Percentiles rank a stretch among this genome's conserved stretches.
phyloP scores from a whole-genome alignment of 2,888 invertebrate genomes.

The Balanococcus diminutus region DNA sequence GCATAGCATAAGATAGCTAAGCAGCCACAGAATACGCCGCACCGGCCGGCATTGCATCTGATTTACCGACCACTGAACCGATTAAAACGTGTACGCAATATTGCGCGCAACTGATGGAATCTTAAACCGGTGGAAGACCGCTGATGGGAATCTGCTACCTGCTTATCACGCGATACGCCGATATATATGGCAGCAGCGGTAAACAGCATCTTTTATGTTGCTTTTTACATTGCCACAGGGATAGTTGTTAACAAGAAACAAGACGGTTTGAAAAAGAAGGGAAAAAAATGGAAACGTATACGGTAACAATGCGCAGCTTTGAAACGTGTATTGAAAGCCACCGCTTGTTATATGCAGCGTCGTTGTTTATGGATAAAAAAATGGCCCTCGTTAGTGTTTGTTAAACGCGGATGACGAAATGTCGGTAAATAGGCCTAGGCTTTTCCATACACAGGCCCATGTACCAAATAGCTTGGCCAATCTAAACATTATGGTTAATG shows the following conservation, averaged over 20 bases:
- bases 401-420: conserved; percentile 45
- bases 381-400: conserved; percentile 52
- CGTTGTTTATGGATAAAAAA: conserved; percentile 51
- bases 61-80: conserved; percentile 52
- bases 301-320: conserved; percentile 49
- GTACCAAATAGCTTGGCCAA: neutral
- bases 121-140: conserved; percentile 53
- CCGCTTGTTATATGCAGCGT: conserved; percentile 50
- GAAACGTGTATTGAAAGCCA: conserved; percentile 46
- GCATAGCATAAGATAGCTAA: neutral
- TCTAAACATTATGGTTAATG: conserved; percentile 31
- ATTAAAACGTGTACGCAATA: conserved; percentile 48
- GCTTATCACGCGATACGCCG: conserved; percentile 55
- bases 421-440: conserved; percentile 28
- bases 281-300: conserved; percentile 49
- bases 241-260: conserved; percentile 54
- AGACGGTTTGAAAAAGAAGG: conserved; percentile 45
- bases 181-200: conserved; percentile 49
- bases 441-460: neutral
- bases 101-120: conserved; percentile 53
- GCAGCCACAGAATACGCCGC: neutral
- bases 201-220: conserved; percentile 53
- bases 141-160: conserved; percentile 55
- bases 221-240: conserved; percentile 52
- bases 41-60: neutral